These are phyloP conservation scores for Pediacus dermestoides DNA, from an alignment of 2,888 invertebrate genomes.

Conservation along the genomic window DNA sequence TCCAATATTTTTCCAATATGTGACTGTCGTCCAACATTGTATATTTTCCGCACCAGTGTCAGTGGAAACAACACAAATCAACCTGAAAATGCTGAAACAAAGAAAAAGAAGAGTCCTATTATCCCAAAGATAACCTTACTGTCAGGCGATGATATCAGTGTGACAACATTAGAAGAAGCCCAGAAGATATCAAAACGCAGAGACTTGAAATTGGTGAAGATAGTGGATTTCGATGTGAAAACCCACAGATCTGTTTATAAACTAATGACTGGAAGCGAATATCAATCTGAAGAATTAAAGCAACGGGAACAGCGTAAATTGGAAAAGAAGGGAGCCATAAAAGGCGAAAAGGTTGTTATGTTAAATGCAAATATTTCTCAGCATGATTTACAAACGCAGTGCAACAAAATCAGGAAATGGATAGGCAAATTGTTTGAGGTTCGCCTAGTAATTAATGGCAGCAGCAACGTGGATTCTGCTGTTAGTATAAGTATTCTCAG, in stretches of 20 bases:
- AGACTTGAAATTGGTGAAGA: slow-evolving; percentile 66
- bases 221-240: slow-evolving; percentile 65
- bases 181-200: slow-evolving; percentile 64
- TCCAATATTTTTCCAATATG: too few relatives aligned
- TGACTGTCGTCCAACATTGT: too few relatives aligned
- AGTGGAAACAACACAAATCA: too few relatives aligned
- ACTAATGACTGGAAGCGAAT: slow-evolving; percentile 64
- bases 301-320: slow-evolving; percentile 53
- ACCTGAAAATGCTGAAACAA: slow-evolving; percentile 18
- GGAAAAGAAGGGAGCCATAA: slow-evolving; percentile 49
- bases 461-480: slow-evolving; percentile 45
- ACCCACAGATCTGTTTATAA: slow-evolving; percentile 67
- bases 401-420: slow-evolving; percentile 65
- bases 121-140: slow-evolving; percentile 65
- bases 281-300: slow-evolving; percentile 59
- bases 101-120: slow-evolving; percentile 41
- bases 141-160: slow-evolving; percentile 54
- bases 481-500: slow-evolving; percentile 41
- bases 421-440: slow-evolving; percentile 65
- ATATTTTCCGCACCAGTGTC: too few relatives aligned
- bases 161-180: slow-evolving; percentile 66
- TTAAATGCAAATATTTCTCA: slow-evolving; percentile 61
- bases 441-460: slow-evolving; percentile 56
- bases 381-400: slow-evolving; percentile 62
- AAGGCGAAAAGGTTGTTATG: slow-evolving; percentile 63